These are phyloP conservation scores for Laspeyria flexula DNA, from an alignment of 2,888 invertebrate genomes.

Conservation along the genomic window DNA sequence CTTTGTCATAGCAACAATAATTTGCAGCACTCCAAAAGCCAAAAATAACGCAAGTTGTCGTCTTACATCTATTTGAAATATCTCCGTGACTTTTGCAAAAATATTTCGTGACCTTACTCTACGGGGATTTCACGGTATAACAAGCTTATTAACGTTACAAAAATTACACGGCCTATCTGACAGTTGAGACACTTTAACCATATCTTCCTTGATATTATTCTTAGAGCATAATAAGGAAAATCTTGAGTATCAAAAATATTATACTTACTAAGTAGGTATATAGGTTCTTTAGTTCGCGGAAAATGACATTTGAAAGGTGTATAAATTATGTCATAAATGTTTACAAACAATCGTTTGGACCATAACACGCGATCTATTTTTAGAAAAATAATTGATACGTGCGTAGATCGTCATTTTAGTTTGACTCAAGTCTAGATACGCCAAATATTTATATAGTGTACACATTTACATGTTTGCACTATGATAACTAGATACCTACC, in stretches of 20 bases:
- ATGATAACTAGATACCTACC: background rate
- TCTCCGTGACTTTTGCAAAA: conserved; percentile 6
- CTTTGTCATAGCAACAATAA: background rate
- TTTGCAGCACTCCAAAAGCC: background rate
- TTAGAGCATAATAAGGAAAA: conserved; percentile 13
- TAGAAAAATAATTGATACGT: conserved; percentile 27
- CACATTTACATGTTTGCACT: background rate
- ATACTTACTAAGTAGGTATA: no score
- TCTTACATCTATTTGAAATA: background rate
- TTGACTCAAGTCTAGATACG: conserved; percentile 7
- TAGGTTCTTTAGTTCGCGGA: conserved; percentile 7
- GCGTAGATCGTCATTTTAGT: conserved; percentile 17
- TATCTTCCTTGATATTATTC: conserved; percentile 9
- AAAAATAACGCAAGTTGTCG: background rate
- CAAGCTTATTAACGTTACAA: conserved; percentile 27
- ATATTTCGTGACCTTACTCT: conserved; percentile 17
- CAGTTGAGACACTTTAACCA: conserved; percentile 7
- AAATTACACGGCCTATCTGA: conserved; percentile 17
- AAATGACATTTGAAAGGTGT: conserved; percentile 26
- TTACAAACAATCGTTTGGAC: conserved; percentile 37
- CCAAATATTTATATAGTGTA: conserved; percentile 10
- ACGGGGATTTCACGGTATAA: conserved; percentile 22
- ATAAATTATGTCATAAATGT: conserved; percentile 33
- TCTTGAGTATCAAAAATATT: background rate
- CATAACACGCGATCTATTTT: conserved; percentile 36